Conservation (phyloP, 2,888 invertebrate species). For the Nasonia oneida region DNA sequence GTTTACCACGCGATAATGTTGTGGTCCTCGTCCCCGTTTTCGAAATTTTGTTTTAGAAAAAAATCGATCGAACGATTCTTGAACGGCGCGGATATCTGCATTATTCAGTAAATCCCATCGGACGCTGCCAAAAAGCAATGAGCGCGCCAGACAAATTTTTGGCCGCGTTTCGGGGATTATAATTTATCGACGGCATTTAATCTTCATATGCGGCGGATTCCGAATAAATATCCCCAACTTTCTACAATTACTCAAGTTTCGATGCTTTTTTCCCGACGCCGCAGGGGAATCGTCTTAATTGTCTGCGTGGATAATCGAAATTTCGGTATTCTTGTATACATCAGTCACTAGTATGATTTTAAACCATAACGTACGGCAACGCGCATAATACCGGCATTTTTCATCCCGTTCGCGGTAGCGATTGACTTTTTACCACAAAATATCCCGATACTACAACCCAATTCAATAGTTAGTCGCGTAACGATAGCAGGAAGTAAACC, state of each 20-base stretch:
- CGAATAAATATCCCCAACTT: slow-evolving; percentile 36
- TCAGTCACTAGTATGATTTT: too few species aligned
- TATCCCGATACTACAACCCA: too few species aligned
- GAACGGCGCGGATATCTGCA: slow-evolving; percentile 16
- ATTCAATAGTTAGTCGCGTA: background rate
- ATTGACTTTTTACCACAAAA: too few species aligned
- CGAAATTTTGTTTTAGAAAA: background rate
- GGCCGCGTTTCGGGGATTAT: slow-evolving; percentile 38
- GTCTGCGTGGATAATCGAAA: too few species aligned
- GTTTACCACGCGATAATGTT: background rate
- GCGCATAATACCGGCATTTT: too few species aligned
- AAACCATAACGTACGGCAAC: too few species aligned
- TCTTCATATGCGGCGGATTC: slow-evolving; percentile 35
- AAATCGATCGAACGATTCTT: slow-evolving; percentile 8
- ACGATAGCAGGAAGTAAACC: slow-evolving; percentile 6
- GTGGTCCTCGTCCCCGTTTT: background rate
- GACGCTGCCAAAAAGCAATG: slow-evolving; percentile 43
- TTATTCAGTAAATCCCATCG: slow-evolving; percentile 43
- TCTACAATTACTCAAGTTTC: slow-evolving; percentile 45
- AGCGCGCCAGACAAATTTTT: slow-evolving; percentile 53
- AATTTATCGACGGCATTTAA: slow-evolving; percentile 45
- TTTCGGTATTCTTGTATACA: too few species aligned
- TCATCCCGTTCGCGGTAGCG: too few species aligned
- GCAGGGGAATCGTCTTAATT: background rate
- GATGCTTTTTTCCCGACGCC: background rate